These are phyloP conservation scores for Melierax canorus DNA, from an alignment of 2,113 vertebrate genomes.

Conservation along the genomic window DNA sequence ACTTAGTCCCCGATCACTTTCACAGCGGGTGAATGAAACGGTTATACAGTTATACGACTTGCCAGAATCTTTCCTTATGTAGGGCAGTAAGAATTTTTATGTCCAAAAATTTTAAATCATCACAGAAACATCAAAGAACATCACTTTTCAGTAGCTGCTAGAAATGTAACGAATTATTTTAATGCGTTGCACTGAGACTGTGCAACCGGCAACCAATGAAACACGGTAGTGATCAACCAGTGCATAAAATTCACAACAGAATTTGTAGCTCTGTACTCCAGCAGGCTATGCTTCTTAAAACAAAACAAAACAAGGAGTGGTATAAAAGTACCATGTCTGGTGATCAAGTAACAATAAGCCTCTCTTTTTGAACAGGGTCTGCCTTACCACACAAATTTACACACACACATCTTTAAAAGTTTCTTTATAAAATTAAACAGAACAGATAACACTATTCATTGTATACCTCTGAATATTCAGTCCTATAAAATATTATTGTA, in stretches of 20 bases:
- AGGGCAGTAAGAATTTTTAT: neutral
- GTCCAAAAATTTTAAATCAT: neutral
- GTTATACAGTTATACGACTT: neutral
- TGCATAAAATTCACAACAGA: neutral
- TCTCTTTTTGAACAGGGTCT: neutral
- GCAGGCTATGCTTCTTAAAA: neutral
- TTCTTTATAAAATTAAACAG: neutral
- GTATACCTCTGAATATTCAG: neutral
- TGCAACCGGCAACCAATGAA: neutral
- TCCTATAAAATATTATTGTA: neutral
- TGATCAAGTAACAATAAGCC: neutral
- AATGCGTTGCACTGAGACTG: neutral
- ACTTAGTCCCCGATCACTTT: neutral
- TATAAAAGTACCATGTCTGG: rapidly evolving
- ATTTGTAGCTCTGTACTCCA: neutral
- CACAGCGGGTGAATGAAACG: neutral
- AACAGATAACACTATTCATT: neutral
- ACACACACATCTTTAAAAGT: neutral
- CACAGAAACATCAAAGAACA: neutral
- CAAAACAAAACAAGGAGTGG: neutral
- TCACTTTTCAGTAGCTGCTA: neutral
- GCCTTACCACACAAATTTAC: neutral
- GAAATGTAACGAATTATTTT: neutral
- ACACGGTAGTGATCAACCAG: neutral
- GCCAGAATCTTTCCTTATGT: neutral